phyloP scores from a whole-genome alignment of 2,113 vertebrate genomes.

The Burhinus bistriatus region DNA sequence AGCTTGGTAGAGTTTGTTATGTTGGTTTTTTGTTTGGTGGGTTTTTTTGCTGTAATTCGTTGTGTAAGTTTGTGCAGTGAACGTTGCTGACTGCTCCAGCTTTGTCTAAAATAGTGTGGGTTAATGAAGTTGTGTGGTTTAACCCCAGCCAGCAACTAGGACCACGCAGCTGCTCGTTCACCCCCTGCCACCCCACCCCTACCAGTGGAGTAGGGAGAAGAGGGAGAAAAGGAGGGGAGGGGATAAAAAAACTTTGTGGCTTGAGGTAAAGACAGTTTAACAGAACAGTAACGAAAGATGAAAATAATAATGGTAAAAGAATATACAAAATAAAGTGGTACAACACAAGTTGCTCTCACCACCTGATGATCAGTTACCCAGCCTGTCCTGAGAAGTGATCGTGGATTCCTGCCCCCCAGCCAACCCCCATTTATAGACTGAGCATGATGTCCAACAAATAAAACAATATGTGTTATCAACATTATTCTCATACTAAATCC shows the following conservation, averaged over 20 bases:
- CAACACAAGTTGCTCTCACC: not conserved
- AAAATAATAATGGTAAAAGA: not conserved
- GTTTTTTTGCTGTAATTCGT: not conserved
- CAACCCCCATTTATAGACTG: not conserved
- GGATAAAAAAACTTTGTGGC: not conserved
- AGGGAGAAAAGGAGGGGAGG: not conserved
- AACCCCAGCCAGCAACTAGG: not conserved
- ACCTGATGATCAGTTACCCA: not conserved
- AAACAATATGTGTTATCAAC: not conserved
- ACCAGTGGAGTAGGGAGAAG: not conserved
- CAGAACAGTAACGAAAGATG: not conserved
- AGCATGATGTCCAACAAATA: not conserved
- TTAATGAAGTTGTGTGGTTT: not conserved
- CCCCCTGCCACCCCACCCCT: no score
- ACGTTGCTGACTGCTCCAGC: not conserved
- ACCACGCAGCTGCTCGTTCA: not conserved
- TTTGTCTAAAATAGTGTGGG: not conserved
- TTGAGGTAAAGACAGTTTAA: not conserved
- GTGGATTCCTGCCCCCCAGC: not conserved
- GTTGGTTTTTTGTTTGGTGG: not conserved
- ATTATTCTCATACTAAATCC: not conserved
- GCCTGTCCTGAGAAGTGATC: not conserved
- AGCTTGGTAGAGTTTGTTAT: not conserved
- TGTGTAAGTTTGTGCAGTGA: not conserved
- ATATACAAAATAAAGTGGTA: not conserved